Base-by-base conservation (phyloP, 2,797 vertebrate genomes). In the Hapalemur alaotrensis region DNA sequence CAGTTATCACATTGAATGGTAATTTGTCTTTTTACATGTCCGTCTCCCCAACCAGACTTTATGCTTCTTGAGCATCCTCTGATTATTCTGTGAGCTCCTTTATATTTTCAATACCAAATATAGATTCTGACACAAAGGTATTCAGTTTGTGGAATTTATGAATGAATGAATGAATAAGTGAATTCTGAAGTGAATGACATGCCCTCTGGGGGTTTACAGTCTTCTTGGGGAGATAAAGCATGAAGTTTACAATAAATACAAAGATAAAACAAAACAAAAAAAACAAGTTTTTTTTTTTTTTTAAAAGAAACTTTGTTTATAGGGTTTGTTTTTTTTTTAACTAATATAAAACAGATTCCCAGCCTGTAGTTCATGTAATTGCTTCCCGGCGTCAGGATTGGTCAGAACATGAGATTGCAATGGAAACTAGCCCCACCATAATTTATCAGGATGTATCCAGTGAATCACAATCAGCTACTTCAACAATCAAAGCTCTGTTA, bases 401-500 rank as follows among this genome's bases (percentile, higher is more conserved):
- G 99, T 98, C 99, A 5, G 99, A 99, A 94, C 99, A 99, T 96
- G 99, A 99, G 98, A 99, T 99, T 72, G 98, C 99, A 1, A 99
- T 99, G 98, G 99, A 99, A 97, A 99, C 99, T 61, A 99, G 99
- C 87, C 99, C 99, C 78, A 99, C 99, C 5, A 99, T 99, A 72
- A 99, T 99, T 98, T 99, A 99, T 98, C 99, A 99, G 98, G 99
- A 99, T 35, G 98, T 99, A 90, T 98, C 99, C 30, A 99, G 98
- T 97, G 99, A 99, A 98, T 99, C 99, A 95, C 99, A 99, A 98
- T 99, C 99, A 0, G 99, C 99, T 61, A 99, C 99, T 23, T 99
- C 99, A 95, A 99, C 99, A 5, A 99, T 99, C 98, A 99, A 99
- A 99, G 99, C 99, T 20, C 98, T 99, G 65, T 98, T 99, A 98